Evolutionary conservation across 2,888 invertebrate species (phyloP).

Genomic region (Epirrhoe tristata): DNA sequence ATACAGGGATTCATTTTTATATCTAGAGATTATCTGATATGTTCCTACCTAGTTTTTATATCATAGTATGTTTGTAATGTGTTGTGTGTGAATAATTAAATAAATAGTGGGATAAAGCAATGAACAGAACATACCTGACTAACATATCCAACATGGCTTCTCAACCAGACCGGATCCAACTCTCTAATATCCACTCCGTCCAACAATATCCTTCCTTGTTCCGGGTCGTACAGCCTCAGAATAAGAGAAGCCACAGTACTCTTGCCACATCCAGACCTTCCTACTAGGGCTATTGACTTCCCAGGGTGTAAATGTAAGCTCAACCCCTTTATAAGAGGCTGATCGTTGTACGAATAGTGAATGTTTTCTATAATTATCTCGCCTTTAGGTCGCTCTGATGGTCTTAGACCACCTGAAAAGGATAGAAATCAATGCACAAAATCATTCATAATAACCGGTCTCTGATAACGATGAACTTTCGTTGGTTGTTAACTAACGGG

Average conservation of each 20-base stretch:
- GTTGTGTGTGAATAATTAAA: no score
- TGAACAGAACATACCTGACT: conserved; percentile 87
- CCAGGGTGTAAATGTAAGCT: conserved; percentile 88
- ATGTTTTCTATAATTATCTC: conserved; percentile 91
- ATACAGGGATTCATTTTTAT: no score
- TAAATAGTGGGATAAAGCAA: no score
- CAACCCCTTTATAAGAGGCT: conserved; percentile 86
- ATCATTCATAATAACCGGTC: no score
- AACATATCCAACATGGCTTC: conserved; percentile 94
- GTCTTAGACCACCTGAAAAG: conserved; percentile 86
- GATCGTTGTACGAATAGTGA: conserved; percentile 89
- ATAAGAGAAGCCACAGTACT: conserved; percentile 95
- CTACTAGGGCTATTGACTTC: conserved; percentile 92
- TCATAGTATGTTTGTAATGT: no score
- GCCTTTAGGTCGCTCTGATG: conserved; percentile 85
- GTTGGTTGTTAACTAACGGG: no score
- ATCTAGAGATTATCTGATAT: no score
- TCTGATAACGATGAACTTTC: no score
- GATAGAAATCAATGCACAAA: background rate
- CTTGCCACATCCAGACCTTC: conserved; percentile 97
- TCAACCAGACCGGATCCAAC: conserved; percentile 93
- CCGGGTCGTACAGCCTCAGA: conserved; percentile 94
- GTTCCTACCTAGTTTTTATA: no score
- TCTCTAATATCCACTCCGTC: conserved; percentile 91
- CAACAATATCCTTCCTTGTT: conserved; percentile 88